Base-by-base conservation (phyloP, 2,888 invertebrate species). In the Rhamnusium bicolor region DNA sequence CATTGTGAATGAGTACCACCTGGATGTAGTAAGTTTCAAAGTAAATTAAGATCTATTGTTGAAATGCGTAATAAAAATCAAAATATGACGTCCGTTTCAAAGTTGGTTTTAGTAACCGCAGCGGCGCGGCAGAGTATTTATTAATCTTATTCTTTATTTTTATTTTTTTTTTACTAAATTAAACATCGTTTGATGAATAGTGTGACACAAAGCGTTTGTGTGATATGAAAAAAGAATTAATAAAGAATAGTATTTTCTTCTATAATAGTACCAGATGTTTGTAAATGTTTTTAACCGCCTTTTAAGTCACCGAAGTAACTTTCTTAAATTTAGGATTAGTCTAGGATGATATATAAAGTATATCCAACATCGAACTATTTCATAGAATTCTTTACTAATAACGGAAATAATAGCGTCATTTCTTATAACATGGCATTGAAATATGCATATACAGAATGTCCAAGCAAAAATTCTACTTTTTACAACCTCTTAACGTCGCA, bases 31-130 rank as follows among this genome's bases (percentile, higher is more conserved):
- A 63, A 70, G 47, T 24, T 47, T 53, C 61, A 29, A 19, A 63
- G 54, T 62, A 46, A 70, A 70, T 70, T 70, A 70, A 70, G 63
- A 63, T 53, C 70, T 63, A 70, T 70, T 70, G 70, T 70, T 69
- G 27, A 63, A 27, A 12, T 16, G 54, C 14, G 54, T 56, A 27
- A 56, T 27, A 56, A 56, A 56, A 56, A 10, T 14, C 21, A 24
- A 27, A 27, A 40, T 40, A n/a, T 12, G 40, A n/a, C 40, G n/a
- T 40, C n/a, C n/a, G 1, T n/a, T 40, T 40, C 40, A 12, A 40
- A n/a, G 40, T 40, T 40, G 40, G n/a, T 40, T 40, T 40, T 40
- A 12, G 40, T 40, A 40, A 40, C 40, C 40, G n/a, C n/a, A 12
- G 40, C 40, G n/a, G 40, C 40, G n/a, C n/a, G n/a, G n/a, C n/a